Percentiles rank a stretch among this genome's conserved stretches.
phyloP scores from a whole-genome alignment of 2,113 vertebrate species.

The Lagenorhynchus albirostris region DNA sequence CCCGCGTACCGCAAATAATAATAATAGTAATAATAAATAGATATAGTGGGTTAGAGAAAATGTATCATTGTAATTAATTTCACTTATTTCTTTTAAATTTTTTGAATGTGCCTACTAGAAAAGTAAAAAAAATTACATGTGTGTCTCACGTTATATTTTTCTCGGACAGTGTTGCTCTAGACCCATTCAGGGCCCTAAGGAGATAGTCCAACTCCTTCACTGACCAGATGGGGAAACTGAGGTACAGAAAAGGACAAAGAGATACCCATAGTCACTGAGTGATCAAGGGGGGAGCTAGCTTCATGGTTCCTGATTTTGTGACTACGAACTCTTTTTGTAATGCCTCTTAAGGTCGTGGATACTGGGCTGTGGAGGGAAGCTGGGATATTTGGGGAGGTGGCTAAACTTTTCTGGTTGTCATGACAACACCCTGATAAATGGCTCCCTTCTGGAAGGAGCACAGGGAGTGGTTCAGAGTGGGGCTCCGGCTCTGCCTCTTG shows the following conservation, averaged over 20 bases:
- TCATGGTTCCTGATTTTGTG: neutral
- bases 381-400: neutral
- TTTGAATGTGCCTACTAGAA: neutral
- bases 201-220: neutral
- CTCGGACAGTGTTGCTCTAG: neutral
- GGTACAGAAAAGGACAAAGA: neutral
- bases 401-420: neutral
- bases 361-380: neutral
- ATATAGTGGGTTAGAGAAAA: neutral
- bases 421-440: neutral
- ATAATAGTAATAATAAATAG: neutral
- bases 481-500: neutral
- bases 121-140: neutral
- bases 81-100: neutral
- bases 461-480: neutral
- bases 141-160: neutral
- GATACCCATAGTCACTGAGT: no score
- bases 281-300: neutral
- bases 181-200: neutral
- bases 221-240: neutral
- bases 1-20: fast-evolving
- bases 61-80: neutral
- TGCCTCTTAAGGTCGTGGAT: slow-evolving; percentile 51
- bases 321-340: neutral
- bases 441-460: neutral